These are phyloP conservation scores for Drosophila leonis DNA, from an alignment of 2,888 invertebrate species.

Conservation along the genomic window DNA sequence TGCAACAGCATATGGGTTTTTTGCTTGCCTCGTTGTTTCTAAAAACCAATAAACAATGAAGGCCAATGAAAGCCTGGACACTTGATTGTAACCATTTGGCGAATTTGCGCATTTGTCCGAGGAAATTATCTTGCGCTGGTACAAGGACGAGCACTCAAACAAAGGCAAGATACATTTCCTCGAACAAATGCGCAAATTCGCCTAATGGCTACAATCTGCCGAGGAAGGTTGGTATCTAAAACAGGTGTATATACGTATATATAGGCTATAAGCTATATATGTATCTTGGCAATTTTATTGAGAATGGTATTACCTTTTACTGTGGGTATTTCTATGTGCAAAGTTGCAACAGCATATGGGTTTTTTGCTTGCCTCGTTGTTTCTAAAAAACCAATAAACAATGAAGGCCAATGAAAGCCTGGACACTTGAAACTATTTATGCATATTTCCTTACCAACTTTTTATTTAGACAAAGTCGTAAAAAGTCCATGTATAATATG, in stretches of 20 bases:
- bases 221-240: slow-evolving; percentile 89
- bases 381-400: slow-evolving; percentile 57
- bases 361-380: slow-evolving; percentile 84
- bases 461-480: slow-evolving; percentile 30
- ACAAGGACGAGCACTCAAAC: slow-evolving; percentile 95
- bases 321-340: slow-evolving; percentile 64
- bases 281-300: slow-evolving; percentile 63
- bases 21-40: slow-evolving; percentile 82
- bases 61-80: slow-evolving; percentile 83
- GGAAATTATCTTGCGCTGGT: slow-evolving; percentile 98
- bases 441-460: slow-evolving; percentile 42
- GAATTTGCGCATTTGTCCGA: no score
- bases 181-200: slow-evolving; percentile 98
- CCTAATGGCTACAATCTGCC: slow-evolving; percentile 98
- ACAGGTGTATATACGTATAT: background rate
- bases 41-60: slow-evolving; percentile 59
- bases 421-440: slow-evolving; percentile 49
- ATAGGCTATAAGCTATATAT: background rate
- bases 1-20: slow-evolving; percentile 80
- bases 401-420: slow-evolving; percentile 82
- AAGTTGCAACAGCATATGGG: slow-evolving; percentile 78
- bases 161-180: slow-evolving; percentile 99
- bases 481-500: slow-evolving; percentile 54
- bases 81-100: no score
- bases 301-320: slow-evolving; percentile 57